Evolutionary conservation across 2,888 invertebrate genomes (phyloP).

Genomic region (Caenorhabditis macrosperma): DNA sequence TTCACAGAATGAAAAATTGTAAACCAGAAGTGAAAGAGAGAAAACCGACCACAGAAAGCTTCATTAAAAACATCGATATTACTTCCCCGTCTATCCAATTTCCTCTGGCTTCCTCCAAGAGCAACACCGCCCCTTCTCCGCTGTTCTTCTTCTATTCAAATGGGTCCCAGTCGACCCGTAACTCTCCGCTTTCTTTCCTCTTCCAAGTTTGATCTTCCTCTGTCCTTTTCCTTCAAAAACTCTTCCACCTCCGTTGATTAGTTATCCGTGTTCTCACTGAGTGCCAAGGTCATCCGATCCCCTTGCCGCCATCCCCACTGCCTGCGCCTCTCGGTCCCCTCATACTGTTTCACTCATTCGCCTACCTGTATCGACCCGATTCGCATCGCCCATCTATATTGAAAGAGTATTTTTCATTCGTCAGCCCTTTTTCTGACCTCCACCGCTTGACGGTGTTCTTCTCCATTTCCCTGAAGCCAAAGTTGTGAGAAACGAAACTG

Average conservation of each 20-base stretch:
- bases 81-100: no score
- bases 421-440: not conserved
- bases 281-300: slow-evolving; percentile 49
- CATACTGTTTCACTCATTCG: slow-evolving; percentile 30
- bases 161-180: not conserved
- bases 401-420: slow-evolving; percentile 24
- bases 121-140: not conserved
- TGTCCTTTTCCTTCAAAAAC: not conserved
- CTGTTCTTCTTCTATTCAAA: not conserved
- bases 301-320: not conserved
- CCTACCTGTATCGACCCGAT: slow-evolving; percentile 54
- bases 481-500: not conserved
- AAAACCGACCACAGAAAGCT: no score
- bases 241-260: slow-evolving; percentile 22
- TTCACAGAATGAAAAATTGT: no score
- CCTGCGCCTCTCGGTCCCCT: slow-evolving; percentile 3
- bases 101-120: not conserved
- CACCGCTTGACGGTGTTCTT: not conserved
- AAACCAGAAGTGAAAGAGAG: no score
- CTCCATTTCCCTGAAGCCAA: not conserved
- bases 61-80: no score
- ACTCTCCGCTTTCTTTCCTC: not conserved
- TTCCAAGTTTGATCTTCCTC: not conserved
- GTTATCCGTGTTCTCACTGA: slow-evolving; percentile 29
- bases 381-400: slow-evolving; percentile 52